Evolutionary conservation across 2,888 invertebrate genomes (phyloP), one percentile per base, ranked within the genome.

Genomic region (Acanthosepion pharaonis): DNA sequence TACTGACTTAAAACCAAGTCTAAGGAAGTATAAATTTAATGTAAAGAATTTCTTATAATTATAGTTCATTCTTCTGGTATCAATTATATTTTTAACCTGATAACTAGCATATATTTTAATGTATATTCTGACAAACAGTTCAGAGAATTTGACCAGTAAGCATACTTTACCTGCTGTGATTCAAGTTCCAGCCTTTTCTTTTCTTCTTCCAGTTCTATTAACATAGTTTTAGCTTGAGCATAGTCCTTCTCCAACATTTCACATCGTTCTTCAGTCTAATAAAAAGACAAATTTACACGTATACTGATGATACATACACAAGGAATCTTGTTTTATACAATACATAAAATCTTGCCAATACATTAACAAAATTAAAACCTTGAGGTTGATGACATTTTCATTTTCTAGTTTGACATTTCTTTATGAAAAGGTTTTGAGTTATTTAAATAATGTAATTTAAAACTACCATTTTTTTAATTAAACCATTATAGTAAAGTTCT

Each of bases 181-280:
- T 98, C 98, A 91, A 98, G 98, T 96, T 98, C 98, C 94, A 99
- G 97, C 95, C 98, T 98, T 97, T 97, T 98, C 97, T 98, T 98
- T 97, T 98, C 98, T 96, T 98, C 99, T 96, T 98, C 98, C 95
- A 98, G 98, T 95, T 99, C 98, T 94, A 98, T 97, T 53, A 98
- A 96, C 91, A 97, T 96, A 42, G 97, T 96, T 95, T 97, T 97
- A 6, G 98, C 96, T 64, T 97, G 96, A 94, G 97, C 96, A 94
- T 98, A 96, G 94, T 98, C 98, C 95, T 97, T 97, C 94, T 97
- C 97, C 94, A 98, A 96, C 5, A 96, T 96, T 95, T 98, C 98
- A 94, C 97, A 96, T 94, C 97, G 97, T 95, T 98, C 98, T 95
- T 98, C 97, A 49, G 97, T 97, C 98, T 98, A 95, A 51, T 64